Percentiles rank a stretch among this genome's conserved stretches.
Conservation (phyloP, 1,140 invertebrate species). For the Drosophila saltans region DNA sequence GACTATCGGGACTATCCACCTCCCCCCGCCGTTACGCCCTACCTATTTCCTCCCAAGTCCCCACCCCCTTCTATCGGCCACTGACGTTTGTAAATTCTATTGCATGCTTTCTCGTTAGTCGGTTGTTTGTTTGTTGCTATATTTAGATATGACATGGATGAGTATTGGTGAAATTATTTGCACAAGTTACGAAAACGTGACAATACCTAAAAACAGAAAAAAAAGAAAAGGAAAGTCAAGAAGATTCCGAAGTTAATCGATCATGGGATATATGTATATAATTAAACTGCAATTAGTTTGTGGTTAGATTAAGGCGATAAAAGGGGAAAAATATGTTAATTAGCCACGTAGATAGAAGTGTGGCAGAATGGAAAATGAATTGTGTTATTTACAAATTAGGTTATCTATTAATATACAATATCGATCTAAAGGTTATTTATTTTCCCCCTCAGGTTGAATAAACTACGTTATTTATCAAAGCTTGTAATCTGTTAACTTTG, state of each 20-base stretch:
- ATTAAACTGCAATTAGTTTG: not conserved
- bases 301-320: not conserved
- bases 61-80: conserved; percentile 11
- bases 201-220: conserved; percentile 42
- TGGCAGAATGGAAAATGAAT: not conserved
- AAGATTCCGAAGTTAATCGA: conserved; percentile 4
- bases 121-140: conserved; percentile 48
- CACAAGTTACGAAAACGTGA: conserved; percentile 73
- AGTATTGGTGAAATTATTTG: conserved; percentile 61
- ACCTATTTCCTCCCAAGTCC: not conserved
- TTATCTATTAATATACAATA: not conserved
- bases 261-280: not conserved
- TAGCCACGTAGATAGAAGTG: not conserved
- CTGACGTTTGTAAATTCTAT: conserved; percentile 70
- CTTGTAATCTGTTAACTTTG: no score
- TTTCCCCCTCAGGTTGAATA: no score
- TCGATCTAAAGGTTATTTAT: not conserved
- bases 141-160: conserved; percentile 64
- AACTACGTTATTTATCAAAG: no score
- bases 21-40: not conserved
- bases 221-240: conserved; percentile 15
- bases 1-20: not conserved
- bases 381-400: not conserved
- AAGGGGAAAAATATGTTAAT: not conserved
- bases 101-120: conserved; percentile 65